phyloP scores from a whole-genome alignment of 1,140 invertebrate genomes.

The Polypedilum vanderplanki region DNA sequence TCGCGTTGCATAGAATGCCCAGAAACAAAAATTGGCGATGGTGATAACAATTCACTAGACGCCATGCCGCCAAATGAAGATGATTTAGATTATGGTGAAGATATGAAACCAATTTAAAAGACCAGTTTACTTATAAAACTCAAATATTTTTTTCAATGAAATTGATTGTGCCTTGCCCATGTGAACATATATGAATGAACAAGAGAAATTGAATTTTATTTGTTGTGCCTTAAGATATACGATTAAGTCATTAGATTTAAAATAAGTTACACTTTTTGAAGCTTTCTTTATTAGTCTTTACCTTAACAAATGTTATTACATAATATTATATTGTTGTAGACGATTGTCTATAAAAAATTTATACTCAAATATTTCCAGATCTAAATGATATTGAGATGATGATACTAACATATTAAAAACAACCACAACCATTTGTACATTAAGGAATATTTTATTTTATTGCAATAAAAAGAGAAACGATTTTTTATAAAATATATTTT shows the following conservation, averaged over 20 bases:
- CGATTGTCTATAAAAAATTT: not conserved
- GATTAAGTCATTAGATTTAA: not conserved
- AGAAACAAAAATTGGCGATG: constrained; percentile 32
- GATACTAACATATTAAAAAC: not conserved
- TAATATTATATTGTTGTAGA: not conserved
- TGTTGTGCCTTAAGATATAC: constrained; percentile 22
- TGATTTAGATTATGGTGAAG: constrained; percentile 10
- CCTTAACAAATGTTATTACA: not conserved
- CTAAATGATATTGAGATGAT: not conserved
- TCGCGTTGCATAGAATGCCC: constrained; percentile 45
- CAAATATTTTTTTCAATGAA: not conserved
- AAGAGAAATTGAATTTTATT: not conserved
- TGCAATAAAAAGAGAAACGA: not conserved
- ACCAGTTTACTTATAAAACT: too few relatives aligned
- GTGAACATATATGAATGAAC: not conserved
- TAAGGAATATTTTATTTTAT: not conserved
- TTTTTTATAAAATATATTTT: constrained; percentile 1
- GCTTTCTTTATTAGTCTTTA: not conserved
- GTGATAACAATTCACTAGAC: not conserved
- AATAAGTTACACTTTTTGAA: not conserved
- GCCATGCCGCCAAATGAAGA: not conserved
- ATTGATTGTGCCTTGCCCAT: constrained; percentile 22
- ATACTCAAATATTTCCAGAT: not conserved
- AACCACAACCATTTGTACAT: not conserved
- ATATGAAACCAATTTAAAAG: constrained; percentile 21